Base-by-base conservation (phyloP, 2,888 invertebrate species). In the Eucera pruinosa region DNA sequence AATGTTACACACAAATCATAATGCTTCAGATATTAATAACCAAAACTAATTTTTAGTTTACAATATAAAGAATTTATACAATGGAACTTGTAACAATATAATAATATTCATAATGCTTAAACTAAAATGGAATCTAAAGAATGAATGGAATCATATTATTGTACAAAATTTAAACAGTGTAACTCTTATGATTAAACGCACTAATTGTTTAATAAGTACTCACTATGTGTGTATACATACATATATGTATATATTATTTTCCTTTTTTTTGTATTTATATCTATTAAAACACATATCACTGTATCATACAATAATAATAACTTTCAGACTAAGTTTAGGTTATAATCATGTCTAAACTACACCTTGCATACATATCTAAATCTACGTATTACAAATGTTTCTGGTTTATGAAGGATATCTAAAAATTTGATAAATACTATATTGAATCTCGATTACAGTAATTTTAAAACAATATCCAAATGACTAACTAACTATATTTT, bases 201-300 rank as follows among this genome's bases (percentile, higher is more conserved):
- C 33, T 61, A 61, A 23, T n/a, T 23, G 48, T 6, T 61, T 33
- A 33, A 45, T 23, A 55, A 13, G 30, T 47, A 73, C 72, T 69
- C 23, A 73, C 69, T 50, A 25, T 47, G n/a, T n/a, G n/a, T n/a
- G n/a, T n/a, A n/a, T n/a, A n/a, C n/a, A n/a, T n/a, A n/a, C n/a
- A n/a, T n/a, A n/a, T n/a, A n/a, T n/a, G n/a, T n/a, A n/a, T n/a
- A n/a, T n/a, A n/a, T n/a, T n/a, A n/a, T n/a, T n/a, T n/a, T n/a
- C n/a, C n/a, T n/a, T n/a, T n/a, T 54, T 30, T 47, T 61, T 58
- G 23, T 54, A 54, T 55, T 47, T 61, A 41, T 61, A 55, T 39
- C 55, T 55, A 48, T 48, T 13, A 41, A 73, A 73, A 61, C 18
- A 33, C 33, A 61, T 70, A 54, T 54, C 70, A 61, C 25, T 20